phyloP scores from a whole-genome alignment of 2,113 vertebrate genomes.

The Anguilla rostrata region DNA sequence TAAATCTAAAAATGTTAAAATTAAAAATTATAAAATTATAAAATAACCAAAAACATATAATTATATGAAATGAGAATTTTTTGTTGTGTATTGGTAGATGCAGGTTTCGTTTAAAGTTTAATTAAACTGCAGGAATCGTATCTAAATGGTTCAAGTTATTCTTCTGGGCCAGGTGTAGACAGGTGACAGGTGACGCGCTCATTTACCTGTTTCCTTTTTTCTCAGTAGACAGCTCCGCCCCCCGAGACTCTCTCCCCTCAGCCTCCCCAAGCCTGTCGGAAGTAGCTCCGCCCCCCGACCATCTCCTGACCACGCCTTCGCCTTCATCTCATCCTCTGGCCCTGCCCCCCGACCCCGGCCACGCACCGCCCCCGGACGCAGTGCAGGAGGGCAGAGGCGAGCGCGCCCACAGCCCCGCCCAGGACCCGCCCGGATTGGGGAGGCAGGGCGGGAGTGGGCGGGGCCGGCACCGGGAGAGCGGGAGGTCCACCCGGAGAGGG shows the following conservation, averaged over 20 bases:
- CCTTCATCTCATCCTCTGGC: conserved; percentile 85
- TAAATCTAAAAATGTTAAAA: no score
- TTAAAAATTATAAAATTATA: no score
- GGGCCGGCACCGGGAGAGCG: conserved; percentile 71
- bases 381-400: conserved; percentile 79
- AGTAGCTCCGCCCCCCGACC: conserved; percentile 86
- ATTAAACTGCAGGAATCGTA: not conserved
- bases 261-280: conserved; percentile 94
- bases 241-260: conserved; percentile 91
- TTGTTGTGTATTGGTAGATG: not conserved
- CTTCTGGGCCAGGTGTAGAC: not conserved
- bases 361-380: conserved; percentile 80
- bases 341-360: conserved; percentile 85
- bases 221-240: conserved; percentile 85
- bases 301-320: conserved; percentile 83
- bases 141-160: not conserved
- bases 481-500: conserved; percentile 77
- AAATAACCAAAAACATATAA: no score
- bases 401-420: conserved; percentile 77
- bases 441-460: conserved; percentile 68
- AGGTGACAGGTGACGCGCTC: not conserved
- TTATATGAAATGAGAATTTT: no score
- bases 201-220: conserved; percentile 39
- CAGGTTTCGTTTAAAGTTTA: not conserved
- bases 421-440: conserved; percentile 70